Evolutionary conservation across 2,888 invertebrate genomes (phyloP), one percentile per base, ranked within the genome.

Genomic region (Eupeodes luniger): DNA sequence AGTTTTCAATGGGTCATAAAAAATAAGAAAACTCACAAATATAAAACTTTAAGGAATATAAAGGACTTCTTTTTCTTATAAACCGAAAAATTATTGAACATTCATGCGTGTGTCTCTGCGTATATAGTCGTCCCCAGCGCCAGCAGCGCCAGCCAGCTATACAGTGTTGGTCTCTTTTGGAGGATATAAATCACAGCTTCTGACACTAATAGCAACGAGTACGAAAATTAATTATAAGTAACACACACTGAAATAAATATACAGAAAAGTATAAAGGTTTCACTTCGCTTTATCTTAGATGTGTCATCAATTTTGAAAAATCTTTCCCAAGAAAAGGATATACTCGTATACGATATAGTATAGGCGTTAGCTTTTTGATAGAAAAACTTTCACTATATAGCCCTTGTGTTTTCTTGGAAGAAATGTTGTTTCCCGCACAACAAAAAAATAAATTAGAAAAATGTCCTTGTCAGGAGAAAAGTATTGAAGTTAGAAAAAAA

Each of bases 191-290:
- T 88, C 84, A 88, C 77, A 81, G 87, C 66, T 75, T 84, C 84
- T 77, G 87, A 84, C 84, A 77, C 74, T 88, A 84, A 88, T 87
- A 84, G 77, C 72, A 62, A 67, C 34, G 55, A 84, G 64, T 75
- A 69, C 74, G 78, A 84, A 84, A 88, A 88, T 88, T 88, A 88
- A 88, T 88, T 88, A 88, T 81, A 84, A 81, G 53, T 74, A 80
- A 83, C 76, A 75, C 81, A 77, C 59, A 66, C 59, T 80, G 61
- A 34, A 40, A 9, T 14, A 44, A 0, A 34, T 14, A 34, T 40
- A 27, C 11, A 14, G 5, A 53, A 11, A 51, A 16, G 19, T 40
- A 19, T 14, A 59, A 47, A 27, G 19, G 12, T 12, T 47, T 57
- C 40, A 49, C 14, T 51, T 78, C n/a, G 36, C 53, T 74, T 55